A percentile compares a stretch with the other conserved stretches of the same genome.
Conservation (phyloP, 2,888 invertebrate genomes). For the Dione vanillae region DNA sequence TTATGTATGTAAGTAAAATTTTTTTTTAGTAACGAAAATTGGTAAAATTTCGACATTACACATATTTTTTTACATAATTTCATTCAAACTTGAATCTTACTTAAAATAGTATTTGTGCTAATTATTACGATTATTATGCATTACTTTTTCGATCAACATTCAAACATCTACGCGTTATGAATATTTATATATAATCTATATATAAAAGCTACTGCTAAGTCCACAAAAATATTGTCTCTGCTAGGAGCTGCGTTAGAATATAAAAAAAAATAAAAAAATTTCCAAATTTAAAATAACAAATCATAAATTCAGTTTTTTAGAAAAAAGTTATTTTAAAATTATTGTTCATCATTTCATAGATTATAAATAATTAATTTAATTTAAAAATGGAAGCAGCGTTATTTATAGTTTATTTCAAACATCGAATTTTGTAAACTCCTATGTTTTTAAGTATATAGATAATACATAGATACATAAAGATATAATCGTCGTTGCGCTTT, state of each 20-base stretch:
- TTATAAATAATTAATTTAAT: not conserved
- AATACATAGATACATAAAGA: constrained; percentile 6
- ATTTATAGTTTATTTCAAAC: constrained; percentile 1
- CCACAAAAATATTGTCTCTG: constrained; percentile 53
- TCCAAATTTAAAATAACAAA: not conserved
- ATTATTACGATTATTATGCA: not conserved
- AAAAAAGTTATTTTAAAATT: not conserved
- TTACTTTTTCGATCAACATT: not conserved
- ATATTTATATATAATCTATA: constrained; percentile 38
- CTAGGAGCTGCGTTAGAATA: constrained; percentile 33
- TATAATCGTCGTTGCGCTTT: constrained; percentile 1
- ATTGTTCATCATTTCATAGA: not conserved
- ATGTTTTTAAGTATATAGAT: not conserved
- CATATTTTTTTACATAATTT: not conserved
- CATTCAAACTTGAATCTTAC: no score
- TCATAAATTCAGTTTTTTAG: not conserved
- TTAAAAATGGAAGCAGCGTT: constrained; percentile 9
- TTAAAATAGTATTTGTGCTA: constrained; percentile 11
- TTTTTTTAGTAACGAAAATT: no score
- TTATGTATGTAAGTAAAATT: no score
- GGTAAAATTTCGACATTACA: not conserved
- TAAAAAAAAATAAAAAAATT: constrained; percentile 12
- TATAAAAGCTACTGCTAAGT: constrained; percentile 52
- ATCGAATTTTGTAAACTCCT: constrained; percentile 5
- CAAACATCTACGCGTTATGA: constrained; percentile 34